Evolutionary conservation across 2,888 invertebrate species (phyloP).

Genomic region (Eudasyphora cyanicolor): DNA sequence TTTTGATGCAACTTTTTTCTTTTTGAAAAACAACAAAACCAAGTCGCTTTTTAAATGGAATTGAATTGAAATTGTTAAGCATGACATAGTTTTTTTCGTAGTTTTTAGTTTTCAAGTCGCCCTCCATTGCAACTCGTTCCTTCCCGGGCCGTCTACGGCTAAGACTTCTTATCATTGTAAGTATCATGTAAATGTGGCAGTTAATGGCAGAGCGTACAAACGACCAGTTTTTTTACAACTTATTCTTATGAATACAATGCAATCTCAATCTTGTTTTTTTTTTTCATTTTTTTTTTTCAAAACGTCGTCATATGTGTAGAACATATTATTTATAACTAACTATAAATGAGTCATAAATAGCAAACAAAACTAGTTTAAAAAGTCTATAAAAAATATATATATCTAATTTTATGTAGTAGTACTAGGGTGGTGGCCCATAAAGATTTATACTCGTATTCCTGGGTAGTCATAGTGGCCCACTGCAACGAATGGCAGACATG

Average conservation of each 20-base stretch:
- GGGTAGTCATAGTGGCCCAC: no score
- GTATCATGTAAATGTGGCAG: slow-evolving; percentile 58
- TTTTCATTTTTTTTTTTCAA: no score
- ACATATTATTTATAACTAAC: no score
- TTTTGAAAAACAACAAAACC: not conserved
- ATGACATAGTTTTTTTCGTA: not conserved
- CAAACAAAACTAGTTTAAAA: no score
- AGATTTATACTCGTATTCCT: no score
- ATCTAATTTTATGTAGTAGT: not conserved
- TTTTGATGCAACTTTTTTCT: not conserved
- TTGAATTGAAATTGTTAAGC: slow-evolving; percentile 6
- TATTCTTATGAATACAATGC: not conserved
- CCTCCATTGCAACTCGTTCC: not conserved
- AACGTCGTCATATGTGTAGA: no score
- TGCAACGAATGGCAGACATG: no score
- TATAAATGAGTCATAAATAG: no score
- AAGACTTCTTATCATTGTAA: not conserved
- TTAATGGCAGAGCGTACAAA: no score
- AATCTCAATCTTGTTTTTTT: not conserved
- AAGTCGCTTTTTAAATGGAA: not conserved
- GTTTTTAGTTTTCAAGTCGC: not conserved
- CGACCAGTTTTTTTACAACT: not conserved
- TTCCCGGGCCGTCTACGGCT: not conserved
- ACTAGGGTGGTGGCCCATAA: slow-evolving; percentile 1
- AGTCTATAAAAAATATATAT: no score